Base-by-base conservation (phyloP, 2,113 vertebrate genomes). In the Pomatostomus ruficeps region DNA sequence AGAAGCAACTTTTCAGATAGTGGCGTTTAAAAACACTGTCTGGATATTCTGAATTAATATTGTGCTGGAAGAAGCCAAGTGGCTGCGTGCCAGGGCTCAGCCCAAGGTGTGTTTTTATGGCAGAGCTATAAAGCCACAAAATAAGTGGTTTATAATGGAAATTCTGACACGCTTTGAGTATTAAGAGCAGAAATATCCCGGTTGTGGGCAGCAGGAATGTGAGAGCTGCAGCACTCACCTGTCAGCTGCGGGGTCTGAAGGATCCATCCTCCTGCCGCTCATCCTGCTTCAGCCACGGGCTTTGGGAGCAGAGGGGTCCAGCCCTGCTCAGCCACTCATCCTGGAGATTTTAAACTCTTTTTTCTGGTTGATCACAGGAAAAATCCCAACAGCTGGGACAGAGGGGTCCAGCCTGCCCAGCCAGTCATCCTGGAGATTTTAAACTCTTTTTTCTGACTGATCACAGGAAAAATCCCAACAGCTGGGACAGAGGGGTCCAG, bases 71-170 rank as follows among this genome's bases (percentile, higher is more conserved):
- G 93, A 20, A 83, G 78, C 90, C 95, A 96, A 92, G 78, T 95
- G 95, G 96, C 74, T 79, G 70, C 18, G 33, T 87, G 97, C 97
- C 97, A 98, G 95, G 59, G 87, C 96, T 97, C 94, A 97, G 33
- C 73, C 62, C 72, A 90, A 97, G 97, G 97, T 97, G 96, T 94
- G 90, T 96, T 98, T 98, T 98, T 98, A 98, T 88, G 94, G 96
- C 96, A 90, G 57, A 96, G 93, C 96, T 85, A 87, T 97, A 98
- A 98, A 97, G 92, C 94, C 96, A 96, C 95, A 95, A 97, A 98
- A 97, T 97, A 95, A 98, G 92, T 96, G 97, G 85, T 95, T 97
- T 97, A 96, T 96, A 98, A 97, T 98, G 98, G 98, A 98, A 98
- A 98, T 91, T 97, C 95, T 98, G 98, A 98, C 97, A 97, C 94